These are phyloP conservation scores for Bryconaethiops microstoma DNA, from an alignment of 2,797 vertebrate genomes.

Conservation along the genomic window DNA sequence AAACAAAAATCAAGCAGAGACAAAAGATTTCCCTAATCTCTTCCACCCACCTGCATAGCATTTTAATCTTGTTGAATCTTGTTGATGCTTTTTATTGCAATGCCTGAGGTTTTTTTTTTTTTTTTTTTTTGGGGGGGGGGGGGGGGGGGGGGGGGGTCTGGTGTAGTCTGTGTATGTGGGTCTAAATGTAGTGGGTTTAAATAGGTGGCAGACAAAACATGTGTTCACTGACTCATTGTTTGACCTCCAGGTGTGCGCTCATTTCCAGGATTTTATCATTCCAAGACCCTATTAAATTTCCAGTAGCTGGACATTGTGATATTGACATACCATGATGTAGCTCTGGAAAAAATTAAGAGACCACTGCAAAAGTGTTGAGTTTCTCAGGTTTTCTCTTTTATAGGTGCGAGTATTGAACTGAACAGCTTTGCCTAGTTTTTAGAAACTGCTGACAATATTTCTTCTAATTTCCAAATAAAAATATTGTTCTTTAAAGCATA, in stretches of 20 bases:
- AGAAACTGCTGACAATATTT: no score
- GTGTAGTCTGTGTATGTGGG: neutral
- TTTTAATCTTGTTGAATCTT: constrained; percentile 33
- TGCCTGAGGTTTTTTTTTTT: constrained; percentile 9
- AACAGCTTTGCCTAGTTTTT: no score
- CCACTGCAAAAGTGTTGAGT: no score
- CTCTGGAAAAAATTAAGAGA: no score
- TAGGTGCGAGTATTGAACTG: no score
- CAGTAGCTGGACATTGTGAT: no score
- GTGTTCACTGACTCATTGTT: neutral
- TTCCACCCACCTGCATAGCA: neutral
- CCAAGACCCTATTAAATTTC: neutral
- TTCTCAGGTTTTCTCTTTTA: no score
- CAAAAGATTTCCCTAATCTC: constrained; percentile 19
- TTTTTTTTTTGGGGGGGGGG: no score
- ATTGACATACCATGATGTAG: no score
- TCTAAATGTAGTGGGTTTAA: constrained; percentile 20
- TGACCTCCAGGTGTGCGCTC: neutral
- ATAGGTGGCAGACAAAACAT: constrained; percentile 19
- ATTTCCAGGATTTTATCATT: neutral
- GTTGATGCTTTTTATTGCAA: neutral
- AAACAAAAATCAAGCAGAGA: neutral
- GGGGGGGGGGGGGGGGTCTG: no score
- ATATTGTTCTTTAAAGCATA: no score
- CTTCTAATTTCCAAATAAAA: no score